Conservation (phyloP, 2,113 vertebrate genomes). For the Brevimyrus niger region DNA sequence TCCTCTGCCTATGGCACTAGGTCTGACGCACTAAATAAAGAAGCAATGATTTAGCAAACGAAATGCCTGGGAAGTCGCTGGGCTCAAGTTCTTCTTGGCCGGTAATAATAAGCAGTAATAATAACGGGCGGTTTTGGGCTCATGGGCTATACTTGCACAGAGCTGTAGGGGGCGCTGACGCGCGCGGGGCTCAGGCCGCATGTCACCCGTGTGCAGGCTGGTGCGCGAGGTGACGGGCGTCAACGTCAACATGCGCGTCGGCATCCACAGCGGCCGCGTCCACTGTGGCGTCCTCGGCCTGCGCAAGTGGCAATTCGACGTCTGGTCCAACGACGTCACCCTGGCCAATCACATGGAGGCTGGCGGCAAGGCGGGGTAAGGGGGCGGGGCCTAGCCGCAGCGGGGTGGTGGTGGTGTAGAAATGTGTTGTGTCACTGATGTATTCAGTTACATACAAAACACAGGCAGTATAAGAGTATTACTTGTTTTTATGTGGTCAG, state of each 20-base stretch:
- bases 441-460: neutral
- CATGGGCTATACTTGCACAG: neutral
- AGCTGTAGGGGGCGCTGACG: neutral
- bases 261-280: constrained; percentile 90
- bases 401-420: neutral
- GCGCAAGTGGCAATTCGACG: constrained; percentile 95
- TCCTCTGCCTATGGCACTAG: neutral
- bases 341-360: constrained; percentile 96
- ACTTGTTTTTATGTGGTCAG: neutral
- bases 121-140: neutral
- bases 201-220: constrained; percentile 49
- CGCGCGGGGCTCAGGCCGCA: neutral
- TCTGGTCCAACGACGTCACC: constrained; percentile 95
- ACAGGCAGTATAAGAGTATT: neutral
- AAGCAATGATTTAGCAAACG: neutral
- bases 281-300: constrained; percentile 91
- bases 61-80: neutral
- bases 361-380: constrained; percentile 87
- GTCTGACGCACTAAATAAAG: neutral
- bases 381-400: neutral
- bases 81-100: neutral
- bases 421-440: too few species aligned
- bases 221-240: constrained; percentile 91
- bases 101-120: neutral
- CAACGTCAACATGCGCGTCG: constrained; percentile 96